phyloP scores from a whole-genome alignment of 2,888 invertebrate genomes.

The Trachelus iudaicus region DNA sequence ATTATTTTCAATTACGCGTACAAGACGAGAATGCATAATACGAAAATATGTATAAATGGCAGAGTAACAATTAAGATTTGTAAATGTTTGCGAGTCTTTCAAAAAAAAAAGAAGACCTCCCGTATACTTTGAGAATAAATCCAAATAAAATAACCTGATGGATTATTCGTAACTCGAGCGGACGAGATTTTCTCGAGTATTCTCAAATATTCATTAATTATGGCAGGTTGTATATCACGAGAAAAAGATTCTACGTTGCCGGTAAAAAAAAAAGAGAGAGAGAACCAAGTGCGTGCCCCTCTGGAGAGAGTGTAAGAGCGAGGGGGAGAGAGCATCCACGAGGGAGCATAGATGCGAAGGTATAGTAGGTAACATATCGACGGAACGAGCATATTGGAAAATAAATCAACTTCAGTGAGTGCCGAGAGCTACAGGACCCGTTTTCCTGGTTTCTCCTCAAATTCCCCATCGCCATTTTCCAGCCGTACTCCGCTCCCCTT shows the following conservation, averaged over 20 bases:
- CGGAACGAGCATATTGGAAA: slow-evolving; percentile 6
- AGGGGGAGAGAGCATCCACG: not conserved
- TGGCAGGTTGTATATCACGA: not conserved
- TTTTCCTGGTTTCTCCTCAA: not conserved
- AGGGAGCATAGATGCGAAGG: not conserved
- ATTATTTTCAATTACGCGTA: not conserved
- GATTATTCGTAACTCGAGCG: slow-evolving; percentile 10
- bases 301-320: not conserved
- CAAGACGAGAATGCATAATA: not conserved
- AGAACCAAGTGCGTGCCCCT: not conserved
- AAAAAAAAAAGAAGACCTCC: not conserved
- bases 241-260: not conserved
- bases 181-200: slow-evolving; percentile 1
- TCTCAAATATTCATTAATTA: not conserved
- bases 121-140: not conserved
- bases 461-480: not conserved
- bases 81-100: too few relatives aligned
- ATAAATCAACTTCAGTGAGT: slow-evolving; percentile 5
- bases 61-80: not conserved
- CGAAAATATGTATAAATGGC: not conserved
- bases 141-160: not conserved
- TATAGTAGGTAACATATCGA: slow-evolving; percentile 4
- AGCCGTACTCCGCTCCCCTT: not conserved
- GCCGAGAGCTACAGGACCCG: not conserved
- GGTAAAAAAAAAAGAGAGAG: not conserved